A percentile compares a stretch with the other conserved stretches of the same genome.
phyloP scores from a whole-genome alignment of 2,888 invertebrate species.

The Liodrosophila aerea region DNA sequence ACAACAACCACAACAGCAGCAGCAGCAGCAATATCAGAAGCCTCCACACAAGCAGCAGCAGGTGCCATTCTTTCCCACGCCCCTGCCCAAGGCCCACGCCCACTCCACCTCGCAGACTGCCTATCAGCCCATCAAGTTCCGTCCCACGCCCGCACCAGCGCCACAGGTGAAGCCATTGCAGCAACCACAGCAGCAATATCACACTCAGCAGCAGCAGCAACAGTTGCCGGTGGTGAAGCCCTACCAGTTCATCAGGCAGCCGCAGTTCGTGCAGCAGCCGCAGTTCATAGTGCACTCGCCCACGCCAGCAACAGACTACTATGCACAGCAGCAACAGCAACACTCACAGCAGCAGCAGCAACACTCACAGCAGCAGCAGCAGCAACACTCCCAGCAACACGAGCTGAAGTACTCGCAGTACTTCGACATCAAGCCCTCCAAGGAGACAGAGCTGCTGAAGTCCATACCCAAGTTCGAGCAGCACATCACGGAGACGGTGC shows the following conservation, averaged over 20 bases:
- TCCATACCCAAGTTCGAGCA: constrained; percentile 91
- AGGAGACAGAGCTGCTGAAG: constrained; percentile 87
- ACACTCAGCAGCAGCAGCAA: constrained; percentile 76
- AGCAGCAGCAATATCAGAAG: constrained; percentile 64
- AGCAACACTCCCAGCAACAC: constrained; percentile 33
- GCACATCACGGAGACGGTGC: constrained; percentile 85
- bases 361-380: constrained; percentile 20
- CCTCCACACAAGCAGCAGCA: constrained; percentile 71
- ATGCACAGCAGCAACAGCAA: constrained; percentile 38
- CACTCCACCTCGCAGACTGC: constrained; percentile 62
- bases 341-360: constrained; percentile 32
- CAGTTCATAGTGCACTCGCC: constrained; percentile 67
- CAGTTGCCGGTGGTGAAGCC: constrained; percentile 60
- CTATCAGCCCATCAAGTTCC: constrained; percentile 81
- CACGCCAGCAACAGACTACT: constrained; percentile 54
- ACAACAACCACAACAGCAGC: constrained; percentile 36
- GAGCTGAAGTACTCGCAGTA: constrained; percentile 37
- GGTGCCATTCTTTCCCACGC: constrained; percentile 75
- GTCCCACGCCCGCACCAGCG: constrained; percentile 75
- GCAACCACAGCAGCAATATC: constrained; percentile 73
- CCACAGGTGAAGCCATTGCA: constrained; percentile 72
- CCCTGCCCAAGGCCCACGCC: constrained; percentile 63
- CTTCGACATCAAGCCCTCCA: constrained; percentile 83
- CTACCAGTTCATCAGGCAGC: constrained; percentile 83
- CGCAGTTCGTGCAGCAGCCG: constrained; percentile 77